These are phyloP conservation scores for Xenus cinereus DNA, from an alignment of 2,113 vertebrate species.

Conservation along the genomic window DNA sequence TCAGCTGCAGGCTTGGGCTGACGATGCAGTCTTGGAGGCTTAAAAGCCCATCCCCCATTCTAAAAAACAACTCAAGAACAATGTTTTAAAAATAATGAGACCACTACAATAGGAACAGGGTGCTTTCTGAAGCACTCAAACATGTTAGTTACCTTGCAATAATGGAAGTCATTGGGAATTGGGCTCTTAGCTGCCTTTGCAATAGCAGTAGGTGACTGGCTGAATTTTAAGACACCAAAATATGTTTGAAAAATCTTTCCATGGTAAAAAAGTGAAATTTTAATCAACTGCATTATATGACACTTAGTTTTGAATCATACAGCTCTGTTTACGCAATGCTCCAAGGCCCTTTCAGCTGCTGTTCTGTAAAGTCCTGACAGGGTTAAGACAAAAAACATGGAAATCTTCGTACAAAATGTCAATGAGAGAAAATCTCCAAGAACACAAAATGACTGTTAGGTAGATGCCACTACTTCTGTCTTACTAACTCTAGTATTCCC, in stretches of 20 bases:
- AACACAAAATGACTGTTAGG: background rate
- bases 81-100: background rate
- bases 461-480: background rate
- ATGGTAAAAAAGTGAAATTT: background rate
- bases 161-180: background rate
- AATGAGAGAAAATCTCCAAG: background rate
- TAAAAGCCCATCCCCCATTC: background rate
- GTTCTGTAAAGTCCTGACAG: background rate
- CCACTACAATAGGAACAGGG: background rate
- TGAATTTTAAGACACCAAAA: background rate
- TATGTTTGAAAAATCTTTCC: background rate
- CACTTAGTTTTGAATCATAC: background rate
- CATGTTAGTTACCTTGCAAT: accelerated
- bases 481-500: background rate
- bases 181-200: background rate
- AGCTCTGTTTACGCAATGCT: background rate
- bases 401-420: background rate
- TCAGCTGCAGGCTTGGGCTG: background rate
- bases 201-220: background rate
- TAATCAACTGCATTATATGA: background rate
- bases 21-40: background rate
- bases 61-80: background rate
- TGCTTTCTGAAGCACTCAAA: background rate
- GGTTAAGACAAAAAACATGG: background rate
- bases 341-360: background rate